Evolutionary conservation across 1,140 invertebrate genomes (phyloP).

Genomic region (Gonioctena quinquepunctata): DNA sequence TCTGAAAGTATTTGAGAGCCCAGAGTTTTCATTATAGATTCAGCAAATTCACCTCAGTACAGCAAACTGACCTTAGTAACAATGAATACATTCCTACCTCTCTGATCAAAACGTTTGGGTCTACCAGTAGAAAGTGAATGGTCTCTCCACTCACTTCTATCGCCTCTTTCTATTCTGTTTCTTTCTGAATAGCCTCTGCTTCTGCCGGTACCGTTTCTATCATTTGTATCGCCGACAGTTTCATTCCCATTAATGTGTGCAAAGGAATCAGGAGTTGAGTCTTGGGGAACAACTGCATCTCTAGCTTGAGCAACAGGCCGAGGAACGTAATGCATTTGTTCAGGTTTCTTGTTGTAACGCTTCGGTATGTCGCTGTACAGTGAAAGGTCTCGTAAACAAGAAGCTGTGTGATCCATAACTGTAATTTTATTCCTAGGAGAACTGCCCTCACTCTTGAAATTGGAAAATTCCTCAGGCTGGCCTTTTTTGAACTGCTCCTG

Average conservation of each 20-base stretch:
- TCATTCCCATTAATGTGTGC: slow-evolving; percentile 20
- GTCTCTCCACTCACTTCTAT: slow-evolving; percentile 9
- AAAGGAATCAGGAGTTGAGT: slow-evolving; percentile 1
- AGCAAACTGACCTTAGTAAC: too few relatives aligned
- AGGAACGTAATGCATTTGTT: slow-evolving; percentile 61
- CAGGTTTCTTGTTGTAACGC: slow-evolving; percentile 62
- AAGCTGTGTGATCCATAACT: slow-evolving; percentile 13
- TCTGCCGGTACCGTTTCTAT: slow-evolving; percentile 39
- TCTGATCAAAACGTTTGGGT: neutral
- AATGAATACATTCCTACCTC: too few relatives aligned
- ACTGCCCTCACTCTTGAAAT: slow-evolving; percentile 32
- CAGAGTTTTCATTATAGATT: too few relatives aligned
- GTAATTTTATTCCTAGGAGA: slow-evolving; percentile 21
- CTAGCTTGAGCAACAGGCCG: slow-evolving; percentile 60
- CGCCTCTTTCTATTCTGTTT: slow-evolving; percentile 18
- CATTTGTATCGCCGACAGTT: slow-evolving; percentile 33
- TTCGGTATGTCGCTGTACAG: slow-evolving; percentile 48
- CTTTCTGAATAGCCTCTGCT: slow-evolving; percentile 42
- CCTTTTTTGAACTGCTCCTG: slow-evolving; percentile 17
- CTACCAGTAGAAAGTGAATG: neutral
- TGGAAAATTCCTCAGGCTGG: slow-evolving; percentile 14
- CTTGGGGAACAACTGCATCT: slow-evolving; percentile 55
- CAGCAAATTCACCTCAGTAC: too few relatives aligned
- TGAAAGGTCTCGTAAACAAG: slow-evolving; percentile 21
- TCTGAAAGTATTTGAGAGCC: too few relatives aligned